Percentiles rank a stretch among this genome's conserved stretches.
Evolutionary conservation across 2,113 vertebrate genomes (phyloP).

Genomic region (Columbina picui): DNA sequence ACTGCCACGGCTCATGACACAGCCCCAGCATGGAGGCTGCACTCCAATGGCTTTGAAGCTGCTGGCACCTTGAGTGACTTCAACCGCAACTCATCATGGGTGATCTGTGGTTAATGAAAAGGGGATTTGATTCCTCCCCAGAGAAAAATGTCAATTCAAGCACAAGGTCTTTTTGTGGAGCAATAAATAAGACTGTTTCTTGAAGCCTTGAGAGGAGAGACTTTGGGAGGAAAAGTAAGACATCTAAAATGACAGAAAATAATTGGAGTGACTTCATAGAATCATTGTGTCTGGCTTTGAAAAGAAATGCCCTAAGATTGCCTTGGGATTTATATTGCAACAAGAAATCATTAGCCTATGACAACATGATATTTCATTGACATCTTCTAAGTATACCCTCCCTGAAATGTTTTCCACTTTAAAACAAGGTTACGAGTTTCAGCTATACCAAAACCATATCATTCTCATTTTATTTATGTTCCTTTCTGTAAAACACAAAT

Average conservation of each 20-base stretch:
- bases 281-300: not conserved
- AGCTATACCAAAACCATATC: not conserved
- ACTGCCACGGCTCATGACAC: not conserved
- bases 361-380: not conserved
- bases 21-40: not conserved
- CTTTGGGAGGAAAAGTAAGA: not conserved
- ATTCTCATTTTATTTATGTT: constrained; percentile 6
- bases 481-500: not conserved
- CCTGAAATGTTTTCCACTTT: not conserved
- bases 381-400: not conserved
- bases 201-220: not conserved
- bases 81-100: not conserved
- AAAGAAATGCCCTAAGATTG: not conserved
- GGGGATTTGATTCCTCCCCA: not conserved
- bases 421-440: not conserved
- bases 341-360: not conserved
- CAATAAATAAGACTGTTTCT: not conserved
- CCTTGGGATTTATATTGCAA: not conserved
- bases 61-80: not conserved
- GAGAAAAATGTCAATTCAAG: not conserved
- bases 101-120: not conserved
- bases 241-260: not conserved
- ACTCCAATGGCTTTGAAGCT: not conserved
- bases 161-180: not conserved
- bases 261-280: not conserved